Evolutionary conservation across 2,797 vertebrate species (phyloP).

Genomic region (Takifugu ocellatus): DNA sequence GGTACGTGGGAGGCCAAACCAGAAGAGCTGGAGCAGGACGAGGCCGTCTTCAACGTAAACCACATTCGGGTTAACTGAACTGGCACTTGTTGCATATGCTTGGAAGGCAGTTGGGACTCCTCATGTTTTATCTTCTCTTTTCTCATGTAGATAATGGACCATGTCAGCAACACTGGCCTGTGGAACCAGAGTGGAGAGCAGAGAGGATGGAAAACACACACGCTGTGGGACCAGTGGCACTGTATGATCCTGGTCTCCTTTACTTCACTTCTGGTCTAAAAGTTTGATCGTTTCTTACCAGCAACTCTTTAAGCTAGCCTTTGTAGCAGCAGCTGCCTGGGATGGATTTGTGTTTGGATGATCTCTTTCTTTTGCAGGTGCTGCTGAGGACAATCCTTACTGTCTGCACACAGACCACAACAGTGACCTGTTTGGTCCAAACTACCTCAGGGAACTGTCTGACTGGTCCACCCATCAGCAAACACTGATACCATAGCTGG

Average conservation of each 20-base stretch:
- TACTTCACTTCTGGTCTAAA: no score
- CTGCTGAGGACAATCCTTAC: conserved; percentile 46
- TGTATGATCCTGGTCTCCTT: conserved; percentile 29
- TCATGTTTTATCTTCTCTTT: conserved; percentile 7
- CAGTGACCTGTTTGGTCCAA: conserved; percentile 38
- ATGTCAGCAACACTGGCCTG: conserved; percentile 52
- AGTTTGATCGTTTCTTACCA: no score
- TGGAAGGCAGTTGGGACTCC: background rate
- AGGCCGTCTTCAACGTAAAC: conserved; percentile 66
- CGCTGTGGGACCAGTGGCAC: conserved; percentile 62
- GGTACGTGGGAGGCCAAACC: conserved; percentile 49
- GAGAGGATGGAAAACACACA: conserved; percentile 56
- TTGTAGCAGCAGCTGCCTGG: background rate
- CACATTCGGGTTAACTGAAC: no score
- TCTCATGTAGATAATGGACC: conserved; percentile 62
- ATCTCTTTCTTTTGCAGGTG: conserved; percentile 30
- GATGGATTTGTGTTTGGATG: background rate
- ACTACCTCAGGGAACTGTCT: conserved; percentile 56
- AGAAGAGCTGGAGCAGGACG: conserved; percentile 61
- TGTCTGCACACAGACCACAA: conserved; percentile 48
- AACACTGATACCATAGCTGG: conserved; percentile 33
- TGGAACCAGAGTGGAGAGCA: conserved; percentile 59
- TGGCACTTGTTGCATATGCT: background rate
- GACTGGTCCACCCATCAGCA: conserved; percentile 60
- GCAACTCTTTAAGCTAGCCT: background rate